These are phyloP conservation scores for Lepidocolaptes lacrymiger DNA, from an alignment of 2,797 vertebrate genomes.

Conservation along the genomic window DNA sequence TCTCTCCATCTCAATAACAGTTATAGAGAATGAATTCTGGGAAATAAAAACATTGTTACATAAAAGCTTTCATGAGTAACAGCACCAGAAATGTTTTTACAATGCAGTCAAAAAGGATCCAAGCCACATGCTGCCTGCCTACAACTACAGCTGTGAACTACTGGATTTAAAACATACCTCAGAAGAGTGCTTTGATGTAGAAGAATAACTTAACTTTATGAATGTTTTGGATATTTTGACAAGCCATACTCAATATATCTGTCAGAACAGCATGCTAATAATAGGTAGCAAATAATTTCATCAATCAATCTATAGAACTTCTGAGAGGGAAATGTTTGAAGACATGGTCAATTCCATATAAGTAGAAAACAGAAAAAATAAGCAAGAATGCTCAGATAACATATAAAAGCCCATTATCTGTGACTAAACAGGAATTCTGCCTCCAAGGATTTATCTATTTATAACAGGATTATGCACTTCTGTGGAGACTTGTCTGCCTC, in stretches of 20 bases:
- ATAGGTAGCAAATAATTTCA: neutral
- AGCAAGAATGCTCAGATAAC: neutral
- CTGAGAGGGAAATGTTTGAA: neutral
- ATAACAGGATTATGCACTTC: neutral
- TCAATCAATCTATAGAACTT: neutral
- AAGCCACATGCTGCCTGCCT: neutral
- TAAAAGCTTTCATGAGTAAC: neutral
- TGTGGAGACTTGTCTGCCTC: neutral
- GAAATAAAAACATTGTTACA: neutral
- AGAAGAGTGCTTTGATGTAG: neutral
- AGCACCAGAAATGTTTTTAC: neutral
- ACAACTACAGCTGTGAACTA: neutral
- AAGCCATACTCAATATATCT: neutral
- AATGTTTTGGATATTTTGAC: neutral
- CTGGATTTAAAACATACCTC: neutral
- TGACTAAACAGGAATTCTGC: neutral
- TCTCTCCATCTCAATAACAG: neutral
- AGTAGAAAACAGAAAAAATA: neutral
- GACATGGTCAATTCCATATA: neutral
- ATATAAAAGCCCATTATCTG: neutral
- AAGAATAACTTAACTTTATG: neutral
- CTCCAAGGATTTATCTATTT: neutral
- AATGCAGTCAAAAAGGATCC: neutral
- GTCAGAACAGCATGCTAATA: neutral
- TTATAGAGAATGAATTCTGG: neutral